These are phyloP conservation scores for Cyanoliseus patagonus DNA, from an alignment of 2,113 vertebrate species.

Conservation along the genomic window DNA sequence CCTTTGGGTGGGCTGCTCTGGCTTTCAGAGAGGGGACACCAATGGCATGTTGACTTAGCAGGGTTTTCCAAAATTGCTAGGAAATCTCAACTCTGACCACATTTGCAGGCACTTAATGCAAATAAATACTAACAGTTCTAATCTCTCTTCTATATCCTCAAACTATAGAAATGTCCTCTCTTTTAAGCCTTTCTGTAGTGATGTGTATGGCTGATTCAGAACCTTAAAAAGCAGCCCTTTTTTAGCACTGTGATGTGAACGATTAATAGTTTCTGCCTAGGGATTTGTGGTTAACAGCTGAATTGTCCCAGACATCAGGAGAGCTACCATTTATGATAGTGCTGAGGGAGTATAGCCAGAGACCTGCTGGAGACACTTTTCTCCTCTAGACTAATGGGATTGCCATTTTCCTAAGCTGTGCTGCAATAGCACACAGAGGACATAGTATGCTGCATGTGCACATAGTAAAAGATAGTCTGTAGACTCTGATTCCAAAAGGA, in stretches of 20 bases:
- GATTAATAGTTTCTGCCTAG: neutral
- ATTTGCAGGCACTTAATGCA: neutral
- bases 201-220: neutral
- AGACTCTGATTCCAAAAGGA: neutral
- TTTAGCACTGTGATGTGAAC: neutral
- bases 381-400: neutral
- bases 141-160: neutral
- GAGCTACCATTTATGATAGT: neutral
- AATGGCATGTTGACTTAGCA: too few relatives aligned
- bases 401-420: neutral
- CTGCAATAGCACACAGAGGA: neutral
- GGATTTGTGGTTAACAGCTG: neutral
- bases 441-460: rapidly evolving
- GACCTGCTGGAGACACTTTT: neutral
- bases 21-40: neutral
- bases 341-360: neutral
- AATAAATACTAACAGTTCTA: neutral
- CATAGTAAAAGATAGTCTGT: neutral
- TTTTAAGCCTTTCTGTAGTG: neutral
- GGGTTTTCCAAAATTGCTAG: neutral
- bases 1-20: neutral
- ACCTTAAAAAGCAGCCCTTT: neutral
- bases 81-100: neutral
- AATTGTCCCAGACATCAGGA: neutral
- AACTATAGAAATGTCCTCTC: neutral